These are phyloP conservation scores for Muscicapa striata DNA, from an alignment of 2,797 vertebrate species.

Conservation along the genomic window DNA sequence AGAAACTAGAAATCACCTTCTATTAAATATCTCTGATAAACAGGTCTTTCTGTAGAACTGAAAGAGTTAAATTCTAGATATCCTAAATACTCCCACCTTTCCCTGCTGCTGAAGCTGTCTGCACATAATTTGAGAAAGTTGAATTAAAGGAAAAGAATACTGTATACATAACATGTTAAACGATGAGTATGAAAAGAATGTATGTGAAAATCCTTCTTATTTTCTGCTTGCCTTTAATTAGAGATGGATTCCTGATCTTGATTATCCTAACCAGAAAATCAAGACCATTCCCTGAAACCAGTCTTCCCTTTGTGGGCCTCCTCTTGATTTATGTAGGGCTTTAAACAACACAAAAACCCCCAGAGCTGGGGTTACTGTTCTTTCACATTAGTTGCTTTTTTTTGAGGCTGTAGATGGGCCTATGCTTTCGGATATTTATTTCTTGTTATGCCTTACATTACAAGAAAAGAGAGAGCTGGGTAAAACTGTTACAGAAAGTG, in stretches of 20 bases:
- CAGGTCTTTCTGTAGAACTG: not conserved
- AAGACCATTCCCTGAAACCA: constrained; percentile 70
- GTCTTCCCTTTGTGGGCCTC: constrained; percentile 67
- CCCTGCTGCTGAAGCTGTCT: constrained; percentile 57
- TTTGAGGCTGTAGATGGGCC: constrained; percentile 33
- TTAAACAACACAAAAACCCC: constrained; percentile 51
- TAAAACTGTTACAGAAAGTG: not conserved
- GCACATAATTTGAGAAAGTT: constrained; percentile 45
- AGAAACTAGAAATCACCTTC: not conserved
- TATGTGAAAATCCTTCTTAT: constrained; percentile 62
- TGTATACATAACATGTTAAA: constrained; percentile 54
- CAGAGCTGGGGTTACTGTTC: constrained; percentile 42
- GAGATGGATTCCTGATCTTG: constrained; percentile 76
- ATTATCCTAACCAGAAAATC: constrained; percentile 72
- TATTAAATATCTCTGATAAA: not conserved
- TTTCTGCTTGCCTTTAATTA: constrained; percentile 80
- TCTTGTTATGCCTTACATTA: not conserved
- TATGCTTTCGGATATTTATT: constrained; percentile 39
- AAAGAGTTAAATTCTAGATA: constrained; percentile 56
- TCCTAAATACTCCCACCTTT: constrained; percentile 29
- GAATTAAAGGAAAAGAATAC: constrained; percentile 52
- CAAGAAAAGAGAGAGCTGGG: constrained; percentile 36
- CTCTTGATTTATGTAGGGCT: constrained; percentile 70
- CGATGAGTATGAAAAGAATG: constrained; percentile 74
- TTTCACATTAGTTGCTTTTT: constrained; percentile 44